Conservation (phyloP, 2,888 invertebrate genomes). For the Eudasyphora cyanicolor region DNA sequence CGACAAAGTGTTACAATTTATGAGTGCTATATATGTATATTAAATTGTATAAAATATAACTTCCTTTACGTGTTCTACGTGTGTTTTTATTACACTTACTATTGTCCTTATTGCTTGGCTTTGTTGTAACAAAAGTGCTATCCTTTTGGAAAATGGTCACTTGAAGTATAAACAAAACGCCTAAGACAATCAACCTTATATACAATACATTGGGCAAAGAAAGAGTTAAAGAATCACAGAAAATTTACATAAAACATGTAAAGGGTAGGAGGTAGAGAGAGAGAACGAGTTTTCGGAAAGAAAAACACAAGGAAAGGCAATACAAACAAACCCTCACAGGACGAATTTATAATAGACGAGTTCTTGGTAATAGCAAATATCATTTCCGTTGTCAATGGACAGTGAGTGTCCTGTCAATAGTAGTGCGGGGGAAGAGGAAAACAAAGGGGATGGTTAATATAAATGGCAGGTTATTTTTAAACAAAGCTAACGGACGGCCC, state of each 20-base stretch:
- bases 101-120: background rate
- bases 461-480: background rate
- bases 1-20: constrained; percentile 60
- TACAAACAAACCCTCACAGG: constrained; percentile 4
- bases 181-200: constrained; percentile 3
- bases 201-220: too few species aligned
- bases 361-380: constrained; percentile 45
- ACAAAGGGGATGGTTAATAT: background rate
- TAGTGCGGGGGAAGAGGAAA: background rate
- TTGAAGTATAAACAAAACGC: background rate
- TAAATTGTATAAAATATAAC: constrained; percentile 27
- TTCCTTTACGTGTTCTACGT: constrained; percentile 30
- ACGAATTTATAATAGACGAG: constrained; percentile 41
- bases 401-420: background rate
- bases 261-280: background rate
- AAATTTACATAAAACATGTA: constrained; percentile 1
- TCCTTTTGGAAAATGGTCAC: constrained; percentile 11
- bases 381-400: constrained; percentile 29
- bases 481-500: too few species aligned
- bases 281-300: background rate
- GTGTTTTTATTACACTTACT: background rate
- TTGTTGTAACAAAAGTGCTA: background rate
- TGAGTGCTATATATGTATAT: constrained; percentile 38
- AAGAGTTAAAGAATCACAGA: background rate
- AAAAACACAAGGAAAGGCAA: background rate